Evolutionary conservation across 2,797 vertebrate species (phyloP).

Genomic region (Babyrousa celebensis): DNA sequence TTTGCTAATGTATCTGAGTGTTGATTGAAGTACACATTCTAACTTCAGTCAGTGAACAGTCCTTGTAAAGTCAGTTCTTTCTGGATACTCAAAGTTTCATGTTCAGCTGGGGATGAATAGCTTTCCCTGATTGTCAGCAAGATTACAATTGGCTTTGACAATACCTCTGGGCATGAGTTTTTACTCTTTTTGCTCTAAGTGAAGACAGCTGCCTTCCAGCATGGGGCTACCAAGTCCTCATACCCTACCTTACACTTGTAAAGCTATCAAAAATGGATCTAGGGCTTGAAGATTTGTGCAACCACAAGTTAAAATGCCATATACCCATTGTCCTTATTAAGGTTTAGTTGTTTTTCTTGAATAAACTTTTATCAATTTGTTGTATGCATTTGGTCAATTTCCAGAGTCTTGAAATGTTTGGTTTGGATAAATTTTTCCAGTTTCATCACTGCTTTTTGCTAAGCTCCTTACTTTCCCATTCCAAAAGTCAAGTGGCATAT

Average conservation of each 20-base stretch:
- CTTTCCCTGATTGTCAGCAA: not conserved
- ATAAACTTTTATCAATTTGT: not conserved
- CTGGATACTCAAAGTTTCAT: not conserved
- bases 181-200: constrained; percentile 24
- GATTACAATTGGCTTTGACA: not conserved
- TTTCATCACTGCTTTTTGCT: constrained; percentile 22
- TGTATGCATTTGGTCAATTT: not conserved
- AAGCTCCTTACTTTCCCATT: not conserved
- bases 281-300: not conserved
- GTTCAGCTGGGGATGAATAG: not conserved
- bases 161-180: not conserved
- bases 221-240: not conserved
- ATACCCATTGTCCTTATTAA: not conserved
- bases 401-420: not conserved
- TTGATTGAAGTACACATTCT: not conserved
- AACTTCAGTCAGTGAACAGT: not conserved
- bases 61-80: not conserved
- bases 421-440: constrained; percentile 16
- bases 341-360: constrained; percentile 12
- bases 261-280: not conserved
- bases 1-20: not conserved
- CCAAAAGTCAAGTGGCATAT: not conserved
- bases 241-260: not conserved
- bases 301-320: not conserved
- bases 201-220: not conserved